Evolutionary conservation across 2,888 invertebrate species (phyloP), one percentile per base, ranked within the genome.

Genomic region (Beris morrisii): DNA sequence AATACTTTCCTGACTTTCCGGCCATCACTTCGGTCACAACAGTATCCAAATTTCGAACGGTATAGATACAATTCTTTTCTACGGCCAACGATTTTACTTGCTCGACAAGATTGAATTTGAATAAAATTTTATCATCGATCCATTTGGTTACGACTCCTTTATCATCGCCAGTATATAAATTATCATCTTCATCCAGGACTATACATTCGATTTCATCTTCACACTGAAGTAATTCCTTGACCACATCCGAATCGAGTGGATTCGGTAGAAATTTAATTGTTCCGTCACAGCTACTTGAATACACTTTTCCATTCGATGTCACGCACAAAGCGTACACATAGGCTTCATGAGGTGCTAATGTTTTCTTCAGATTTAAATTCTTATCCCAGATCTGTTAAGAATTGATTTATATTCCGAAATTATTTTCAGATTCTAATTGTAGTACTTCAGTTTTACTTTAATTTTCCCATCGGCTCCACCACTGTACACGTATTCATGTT

Each of bases 391-490:
- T 73, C 81, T 81, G 70, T 22, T 65, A 70, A 64, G 65, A 58
- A 44, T 46, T 56, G 31, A 32, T 12, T 11, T 12, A 11, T 13
- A 45, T 22, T 44, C 7, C 11, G 9, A 22, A 22, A 22, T 22
- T 22, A 22, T 22, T 22, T n/a, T n/a, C 44, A 6, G 11, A 9
- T 44, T 44, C n/a, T 44, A 9, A 12, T 44, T 9, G 9, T 12
- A 44, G n/a, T 44, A 31, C 6, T 28, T 53, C 22, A 53, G 9
- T 22, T 71, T 73, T 73, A 81, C 81, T 71, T 78, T 79, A 66
- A 81, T 78, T 75, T 77, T 79, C 28, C 81, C 81, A 74, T 81
- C 81, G n/a, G 79, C 78, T 11, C 81, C 81, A 46, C 79, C 79
- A 54, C 77, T 77, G 70, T 77, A 79, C 59, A 80, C 71, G 71